These are phyloP conservation scores for Alcedo quadribrachys DNA, from an alignment of 2,797 vertebrate species.

Conservation along the genomic window DNA sequence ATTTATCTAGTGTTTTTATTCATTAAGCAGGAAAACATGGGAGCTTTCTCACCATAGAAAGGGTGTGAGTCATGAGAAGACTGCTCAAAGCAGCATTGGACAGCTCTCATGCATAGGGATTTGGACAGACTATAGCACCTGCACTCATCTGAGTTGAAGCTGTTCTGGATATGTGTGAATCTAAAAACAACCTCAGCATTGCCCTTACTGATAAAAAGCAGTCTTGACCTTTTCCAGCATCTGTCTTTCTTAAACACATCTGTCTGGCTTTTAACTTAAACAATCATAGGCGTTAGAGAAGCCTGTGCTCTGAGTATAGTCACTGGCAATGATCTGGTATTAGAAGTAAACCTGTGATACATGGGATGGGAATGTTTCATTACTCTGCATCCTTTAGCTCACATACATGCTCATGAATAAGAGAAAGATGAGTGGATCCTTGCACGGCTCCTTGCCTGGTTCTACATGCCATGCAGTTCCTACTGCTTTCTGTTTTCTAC, in stretches of 20 bases:
- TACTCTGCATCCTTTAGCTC: background rate
- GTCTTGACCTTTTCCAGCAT: background rate
- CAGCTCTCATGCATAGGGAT: background rate
- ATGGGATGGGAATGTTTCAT: background rate
- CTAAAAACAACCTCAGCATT: background rate
- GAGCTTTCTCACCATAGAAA: background rate
- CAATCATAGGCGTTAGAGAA: background rate
- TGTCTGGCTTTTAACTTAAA: background rate
- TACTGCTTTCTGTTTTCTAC: background rate
- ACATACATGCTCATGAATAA: background rate
- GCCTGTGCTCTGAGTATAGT: background rate
- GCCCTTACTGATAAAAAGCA: background rate
- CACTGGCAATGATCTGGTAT: background rate
- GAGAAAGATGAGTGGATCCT: background rate
- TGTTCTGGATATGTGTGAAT: background rate
- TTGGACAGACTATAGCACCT: background rate
- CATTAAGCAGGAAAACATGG: background rate
- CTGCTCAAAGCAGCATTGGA: background rate
- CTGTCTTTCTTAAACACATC: background rate
- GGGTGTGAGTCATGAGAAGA: background rate
- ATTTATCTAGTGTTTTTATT: background rate
- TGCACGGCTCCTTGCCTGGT: background rate
- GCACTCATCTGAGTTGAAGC: background rate
- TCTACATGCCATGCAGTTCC: accelerated
- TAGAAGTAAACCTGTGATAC: background rate